These are phyloP conservation scores for Typhlichthys subterraneus DNA, from an alignment of 2,797 vertebrate species.

Conservation along the genomic window DNA sequence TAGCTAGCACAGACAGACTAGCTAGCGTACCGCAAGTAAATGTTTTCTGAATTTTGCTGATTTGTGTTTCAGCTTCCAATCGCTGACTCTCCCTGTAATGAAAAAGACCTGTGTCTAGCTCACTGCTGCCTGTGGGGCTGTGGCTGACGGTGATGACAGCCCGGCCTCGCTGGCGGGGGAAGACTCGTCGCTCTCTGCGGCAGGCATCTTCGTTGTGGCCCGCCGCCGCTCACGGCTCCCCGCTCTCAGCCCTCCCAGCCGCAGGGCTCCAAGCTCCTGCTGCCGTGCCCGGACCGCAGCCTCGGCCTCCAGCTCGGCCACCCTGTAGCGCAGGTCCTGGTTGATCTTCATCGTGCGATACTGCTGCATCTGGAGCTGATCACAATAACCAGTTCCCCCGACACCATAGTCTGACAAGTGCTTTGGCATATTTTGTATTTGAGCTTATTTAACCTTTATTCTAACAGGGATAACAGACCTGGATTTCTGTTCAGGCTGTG, in stretches of 20 bases:
- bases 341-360: conserved; percentile 90
- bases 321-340: conserved; percentile 87
- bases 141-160: conserved; percentile 3
- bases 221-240: conserved; percentile 66
- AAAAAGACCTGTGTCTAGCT: background rate
- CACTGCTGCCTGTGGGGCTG: conserved; percentile 34
- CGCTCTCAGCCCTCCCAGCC: conserved; percentile 76
- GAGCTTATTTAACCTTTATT: no score
- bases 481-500: no score
- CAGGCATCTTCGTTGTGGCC: conserved; percentile 47
- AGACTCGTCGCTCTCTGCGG: conserved; percentile 16
- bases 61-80: no score
- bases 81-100: no score
- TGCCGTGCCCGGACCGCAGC: conserved; percentile 84
- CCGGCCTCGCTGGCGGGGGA: conserved; percentile 9
- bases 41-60: no score
- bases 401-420: no score
- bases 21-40: no score
- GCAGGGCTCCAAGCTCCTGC: conserved; percentile 83
- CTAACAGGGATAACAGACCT: no score
- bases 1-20: no score
- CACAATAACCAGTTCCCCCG: background rate
- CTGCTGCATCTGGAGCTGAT: conserved; percentile 92
- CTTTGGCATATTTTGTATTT: no score
- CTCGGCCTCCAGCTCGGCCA: conserved; percentile 85